phyloP scores from a whole-genome alignment of 2,888 invertebrate genomes.

The Nomada fabriciana region DNA sequence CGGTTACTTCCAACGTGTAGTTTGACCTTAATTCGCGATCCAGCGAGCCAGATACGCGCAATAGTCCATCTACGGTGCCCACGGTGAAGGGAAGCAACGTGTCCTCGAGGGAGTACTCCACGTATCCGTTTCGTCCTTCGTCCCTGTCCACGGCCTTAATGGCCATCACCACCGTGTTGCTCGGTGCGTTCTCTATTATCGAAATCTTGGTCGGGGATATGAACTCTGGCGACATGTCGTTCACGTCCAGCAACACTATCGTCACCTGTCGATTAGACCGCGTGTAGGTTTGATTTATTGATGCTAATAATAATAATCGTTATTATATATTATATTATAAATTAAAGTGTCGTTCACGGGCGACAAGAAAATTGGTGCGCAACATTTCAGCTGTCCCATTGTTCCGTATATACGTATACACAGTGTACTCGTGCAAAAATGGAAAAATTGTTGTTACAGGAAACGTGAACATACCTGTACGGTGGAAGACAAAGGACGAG shows the following conservation, averaged over 20 bases:
- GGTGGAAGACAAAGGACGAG: slow-evolving; percentile 92
- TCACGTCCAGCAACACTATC: slow-evolving; percentile 94
- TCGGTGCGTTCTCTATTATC: slow-evolving; percentile 93
- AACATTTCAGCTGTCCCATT: no score
- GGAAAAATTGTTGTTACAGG: neutral
- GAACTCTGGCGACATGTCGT: slow-evolving; percentile 96
- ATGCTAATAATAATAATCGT: no score
- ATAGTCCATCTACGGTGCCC: slow-evolving; percentile 94
- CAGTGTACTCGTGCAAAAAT: no score
- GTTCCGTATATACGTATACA: no score
- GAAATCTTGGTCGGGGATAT: slow-evolving; percentile 91
- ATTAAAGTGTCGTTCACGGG: no score
- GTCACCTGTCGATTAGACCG: slow-evolving; percentile 88
- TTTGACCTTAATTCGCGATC: slow-evolving; percentile 92
- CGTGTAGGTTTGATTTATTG: neutral
- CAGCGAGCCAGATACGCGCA: slow-evolving; percentile 93
- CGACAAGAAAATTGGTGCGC: no score
- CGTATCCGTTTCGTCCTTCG: slow-evolving; percentile 95
- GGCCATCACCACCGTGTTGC: slow-evolving; percentile 94
- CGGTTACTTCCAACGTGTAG: slow-evolving; percentile 92
- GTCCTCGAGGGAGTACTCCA: slow-evolving; percentile 92
- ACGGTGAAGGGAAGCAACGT: slow-evolving; percentile 89
- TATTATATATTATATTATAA: no score
- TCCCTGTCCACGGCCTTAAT: slow-evolving; percentile 95
- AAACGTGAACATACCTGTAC: slow-evolving; percentile 88